These are phyloP conservation scores for Rotaria sp. DNA, from an alignment of 2,888 invertebrate genomes.

Conservation along the genomic window DNA sequence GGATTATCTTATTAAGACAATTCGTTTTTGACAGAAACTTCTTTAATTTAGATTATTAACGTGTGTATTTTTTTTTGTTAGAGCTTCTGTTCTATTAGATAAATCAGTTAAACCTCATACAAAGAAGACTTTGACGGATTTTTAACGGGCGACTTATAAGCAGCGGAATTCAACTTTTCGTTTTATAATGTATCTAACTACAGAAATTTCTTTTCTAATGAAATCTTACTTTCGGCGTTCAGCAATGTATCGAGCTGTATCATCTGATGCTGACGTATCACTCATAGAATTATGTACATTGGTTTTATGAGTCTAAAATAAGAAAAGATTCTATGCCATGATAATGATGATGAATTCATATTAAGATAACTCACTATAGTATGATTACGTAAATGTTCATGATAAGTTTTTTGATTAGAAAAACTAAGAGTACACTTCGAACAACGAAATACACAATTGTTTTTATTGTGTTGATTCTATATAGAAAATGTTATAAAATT, in stretches of 20 bases:
- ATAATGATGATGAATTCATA: neutral
- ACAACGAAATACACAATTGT: neutral
- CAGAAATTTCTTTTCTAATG: constrained; percentile 43
- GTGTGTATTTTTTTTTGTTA: no score
- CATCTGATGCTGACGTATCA: neutral
- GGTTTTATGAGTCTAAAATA: neutral
- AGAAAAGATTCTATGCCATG: no score
- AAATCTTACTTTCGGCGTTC: constrained; percentile 31
- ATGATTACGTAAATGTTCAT: neutral
- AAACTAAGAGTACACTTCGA: neutral
- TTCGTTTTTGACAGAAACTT: no score
- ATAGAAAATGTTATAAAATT: no score
- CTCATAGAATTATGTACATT: neutral
- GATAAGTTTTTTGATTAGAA: neutral
- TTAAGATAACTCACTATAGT: neutral
- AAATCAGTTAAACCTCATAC: no score
- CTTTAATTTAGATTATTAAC: no score
- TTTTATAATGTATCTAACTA: no score
- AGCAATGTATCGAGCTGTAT: neutral
- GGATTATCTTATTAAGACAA: no score
- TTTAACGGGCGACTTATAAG: no score
- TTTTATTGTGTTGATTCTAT: neutral
- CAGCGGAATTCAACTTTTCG: no score
- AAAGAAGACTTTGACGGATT: no score
- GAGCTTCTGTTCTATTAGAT: no score